Conservation (phyloP, 2,113 vertebrate species). For the Phoenicopterus ruber region DNA sequence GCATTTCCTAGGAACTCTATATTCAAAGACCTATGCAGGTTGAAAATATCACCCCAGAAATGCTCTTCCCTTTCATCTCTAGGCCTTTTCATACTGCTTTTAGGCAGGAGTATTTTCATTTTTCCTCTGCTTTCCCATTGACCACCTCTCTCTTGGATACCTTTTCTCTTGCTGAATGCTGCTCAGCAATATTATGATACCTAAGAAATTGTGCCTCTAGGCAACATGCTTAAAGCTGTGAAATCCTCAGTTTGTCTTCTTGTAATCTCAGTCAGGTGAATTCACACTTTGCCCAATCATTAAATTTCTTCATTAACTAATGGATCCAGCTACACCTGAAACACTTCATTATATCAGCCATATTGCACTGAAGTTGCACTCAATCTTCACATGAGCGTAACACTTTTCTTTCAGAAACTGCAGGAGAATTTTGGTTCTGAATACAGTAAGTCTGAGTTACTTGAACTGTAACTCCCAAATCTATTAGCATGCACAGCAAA, state of each 20-base stretch:
- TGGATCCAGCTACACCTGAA: neutral
- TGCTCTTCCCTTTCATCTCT: neutral
- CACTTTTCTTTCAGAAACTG: neutral
- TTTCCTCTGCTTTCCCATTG: neutral
- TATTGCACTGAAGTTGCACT: neutral
- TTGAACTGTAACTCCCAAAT: neutral
- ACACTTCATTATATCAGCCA: neutral
- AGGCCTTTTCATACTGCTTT: neutral
- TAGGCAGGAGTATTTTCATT: neutral
- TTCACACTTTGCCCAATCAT: neutral
- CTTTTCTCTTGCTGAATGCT: neutral
- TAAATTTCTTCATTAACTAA: neutral
- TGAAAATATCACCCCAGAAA: neutral
- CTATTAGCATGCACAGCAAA: neutral
- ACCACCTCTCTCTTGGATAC: neutral
- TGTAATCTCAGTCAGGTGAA: neutral
- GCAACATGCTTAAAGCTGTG: neutral
- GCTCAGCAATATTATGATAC: neutral
- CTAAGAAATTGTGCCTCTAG: neutral
- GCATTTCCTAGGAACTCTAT: neutral
- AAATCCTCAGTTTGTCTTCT: neutral
- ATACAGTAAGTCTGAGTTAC: neutral
- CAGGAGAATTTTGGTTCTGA: neutral
- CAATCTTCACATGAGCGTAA: neutral
- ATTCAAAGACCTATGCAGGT: neutral